Base-by-base conservation (phyloP, 2,113 vertebrate genomes). In the Notarius lentiginosus region DNA sequence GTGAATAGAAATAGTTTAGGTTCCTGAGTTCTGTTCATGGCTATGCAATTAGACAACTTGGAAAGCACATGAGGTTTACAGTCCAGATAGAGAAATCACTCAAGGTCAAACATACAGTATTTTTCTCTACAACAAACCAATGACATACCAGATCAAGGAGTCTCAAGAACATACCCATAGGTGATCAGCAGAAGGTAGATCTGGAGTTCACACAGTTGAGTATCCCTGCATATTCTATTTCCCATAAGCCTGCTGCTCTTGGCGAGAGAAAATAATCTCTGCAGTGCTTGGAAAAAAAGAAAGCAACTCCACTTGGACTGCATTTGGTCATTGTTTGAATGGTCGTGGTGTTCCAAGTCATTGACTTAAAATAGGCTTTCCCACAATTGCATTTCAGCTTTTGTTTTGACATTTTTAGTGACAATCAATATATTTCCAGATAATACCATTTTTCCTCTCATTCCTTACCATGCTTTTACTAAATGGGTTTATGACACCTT, bases 161-260 rank as follows among this genome's bases (percentile, higher is more conserved):
- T 79, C 53, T n/a, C 51, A 56, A 30, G 76, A 58, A 56, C 27
- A 56, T 58, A 79, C 17, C 1, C 53, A 18, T 30, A 79, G 4
- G 53, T 77, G 51, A 55, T n/a, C 17, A 77, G 75, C 53, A 79
- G 77, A 79, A 58, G 77, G 53, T 30, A 24, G 20, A 55, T 77
- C 24, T 55, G 75, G 72, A 76, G 20, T 76, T 49, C 47, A 24
- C 20, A 11, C 5, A 27, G 51, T 55, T 11, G 12, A 53, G 10
- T 6, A 53, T 53, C 22, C 12, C 9, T 53, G 49, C 53, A 53
- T 77, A 77, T 77, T 77, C 0, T 5, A 53, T 53, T 7, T 77
- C 24, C 10, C 41, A 77, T 55, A 51, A 79, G n/a, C 5, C 8
- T 17, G 15, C 14, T 79, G 24, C 27, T 79, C 6, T 79, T 30